Percentiles rank a stretch among this genome's conserved stretches.
phyloP scores from a whole-genome alignment of 2,888 invertebrate genomes.

The Opisthograptis luteolata region DNA sequence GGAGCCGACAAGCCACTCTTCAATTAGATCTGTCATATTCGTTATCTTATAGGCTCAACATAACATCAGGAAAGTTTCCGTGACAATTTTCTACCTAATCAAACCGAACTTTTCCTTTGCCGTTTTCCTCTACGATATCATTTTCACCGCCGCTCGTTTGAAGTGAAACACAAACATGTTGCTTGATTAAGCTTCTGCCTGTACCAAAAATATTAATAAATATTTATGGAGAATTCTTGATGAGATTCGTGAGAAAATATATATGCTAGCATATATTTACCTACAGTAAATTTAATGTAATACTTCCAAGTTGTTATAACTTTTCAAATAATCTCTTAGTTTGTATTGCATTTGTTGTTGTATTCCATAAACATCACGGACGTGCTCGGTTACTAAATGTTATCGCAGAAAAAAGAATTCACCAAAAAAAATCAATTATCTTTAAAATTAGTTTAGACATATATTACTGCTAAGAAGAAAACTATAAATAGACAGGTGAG shows the following conservation, averaged over 20 bases:
- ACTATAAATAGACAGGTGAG: neutral
- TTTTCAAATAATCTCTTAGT: too few relatives aligned
- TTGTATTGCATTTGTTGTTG: too few relatives aligned
- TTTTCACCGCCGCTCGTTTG: conserved; percentile 26
- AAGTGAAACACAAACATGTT: conserved; percentile 28
- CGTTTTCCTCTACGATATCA: conserved; percentile 31
- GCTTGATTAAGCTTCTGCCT: conserved; percentile 21
- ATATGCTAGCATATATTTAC: too few relatives aligned
- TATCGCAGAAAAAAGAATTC: too few relatives aligned
- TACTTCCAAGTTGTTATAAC: too few relatives aligned
- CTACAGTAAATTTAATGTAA: too few relatives aligned
- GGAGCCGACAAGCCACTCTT: conserved; percentile 56
- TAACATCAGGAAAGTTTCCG: conserved; percentile 38
- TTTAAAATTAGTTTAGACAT: too few relatives aligned
- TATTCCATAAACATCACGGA: too few relatives aligned
- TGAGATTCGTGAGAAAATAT: neutral
- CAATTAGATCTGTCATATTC: conserved; percentile 57
- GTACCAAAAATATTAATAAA: neutral
- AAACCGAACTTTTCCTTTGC: conserved; percentile 34
- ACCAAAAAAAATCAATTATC: too few relatives aligned
- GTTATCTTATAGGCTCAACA: conserved; percentile 51
- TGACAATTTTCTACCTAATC: conserved; percentile 41
- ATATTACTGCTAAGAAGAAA: neutral
- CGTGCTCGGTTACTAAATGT: too few relatives aligned
- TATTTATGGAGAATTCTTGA: conserved; percentile 1